phyloP scores from a whole-genome alignment of 2,888 invertebrate species.

The Agonopterix heracliana region DNA sequence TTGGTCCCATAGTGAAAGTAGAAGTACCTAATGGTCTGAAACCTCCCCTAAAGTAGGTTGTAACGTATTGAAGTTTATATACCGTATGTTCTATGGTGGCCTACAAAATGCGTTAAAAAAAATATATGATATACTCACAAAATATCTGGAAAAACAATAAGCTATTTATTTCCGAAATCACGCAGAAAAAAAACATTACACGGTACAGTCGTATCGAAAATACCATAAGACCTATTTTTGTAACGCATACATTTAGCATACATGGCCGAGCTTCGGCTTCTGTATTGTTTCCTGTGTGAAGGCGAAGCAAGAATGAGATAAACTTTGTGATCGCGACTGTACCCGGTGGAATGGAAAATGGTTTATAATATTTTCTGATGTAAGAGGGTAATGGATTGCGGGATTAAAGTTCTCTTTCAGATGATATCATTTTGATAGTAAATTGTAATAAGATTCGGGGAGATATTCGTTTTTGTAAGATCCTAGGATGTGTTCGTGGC shows the following conservation, averaged over 20 bases:
- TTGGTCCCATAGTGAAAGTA: no score
- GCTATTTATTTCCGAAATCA: no score
- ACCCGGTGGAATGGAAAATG: slow-evolving; percentile 4
- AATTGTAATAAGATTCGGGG: background rate
- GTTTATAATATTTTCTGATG: slow-evolving; percentile 1
- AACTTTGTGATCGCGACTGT: background rate
- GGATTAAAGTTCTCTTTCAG: background rate
- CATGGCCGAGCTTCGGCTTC: slow-evolving; percentile 3
- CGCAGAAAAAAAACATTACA: background rate
- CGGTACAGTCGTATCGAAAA: slow-evolving; percentile 3
- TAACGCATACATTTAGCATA: slow-evolving; percentile 5
- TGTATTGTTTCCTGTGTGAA: slow-evolving; percentile 1
- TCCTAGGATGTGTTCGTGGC: no score
- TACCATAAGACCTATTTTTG: slow-evolving; percentile 8
- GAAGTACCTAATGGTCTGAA: no score
- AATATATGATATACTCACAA: no score
- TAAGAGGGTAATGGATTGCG: background rate
- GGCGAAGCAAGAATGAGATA: slow-evolving; percentile 2
- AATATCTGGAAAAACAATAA: no score
- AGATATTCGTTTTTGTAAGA: no score
- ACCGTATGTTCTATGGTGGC: no score
- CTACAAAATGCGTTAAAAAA: no score
- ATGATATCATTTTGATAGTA: background rate
- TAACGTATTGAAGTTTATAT: no score
- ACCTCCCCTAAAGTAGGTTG: no score